Conservation (phyloP, 1,140 invertebrate genomes). For the Asobara japonica region DNA sequence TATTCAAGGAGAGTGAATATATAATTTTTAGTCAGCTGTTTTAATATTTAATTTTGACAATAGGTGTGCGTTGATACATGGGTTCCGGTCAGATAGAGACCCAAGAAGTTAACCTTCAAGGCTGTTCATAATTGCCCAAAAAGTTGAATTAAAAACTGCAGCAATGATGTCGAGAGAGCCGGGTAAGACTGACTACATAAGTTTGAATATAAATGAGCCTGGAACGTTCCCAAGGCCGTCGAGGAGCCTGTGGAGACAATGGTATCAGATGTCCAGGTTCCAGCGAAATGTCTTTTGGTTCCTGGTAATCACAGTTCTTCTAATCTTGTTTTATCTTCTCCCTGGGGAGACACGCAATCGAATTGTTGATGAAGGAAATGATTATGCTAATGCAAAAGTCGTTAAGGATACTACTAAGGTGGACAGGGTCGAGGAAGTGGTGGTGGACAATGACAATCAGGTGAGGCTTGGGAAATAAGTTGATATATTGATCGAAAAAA, state of each 20-base stretch:
- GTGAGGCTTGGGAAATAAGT: constrained; percentile 38
- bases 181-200: constrained; percentile 58
- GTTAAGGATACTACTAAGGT: constrained; percentile 53
- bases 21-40: too few relatives aligned
- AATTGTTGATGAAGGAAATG: constrained; percentile 45
- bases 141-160: too few relatives aligned
- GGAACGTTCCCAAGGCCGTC: constrained; percentile 41
- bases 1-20: too few relatives aligned
- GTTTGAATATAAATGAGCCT: constrained; percentile 60
- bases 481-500: too few relatives aligned
- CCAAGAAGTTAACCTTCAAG: too few relatives aligned
- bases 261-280: constrained; percentile 86
- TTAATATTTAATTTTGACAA: too few relatives aligned
- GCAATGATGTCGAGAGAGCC: neutral
- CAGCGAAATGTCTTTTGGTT: constrained; percentile 80
- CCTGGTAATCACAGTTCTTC: constrained; percentile 64
- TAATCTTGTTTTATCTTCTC: constrained; percentile 70
- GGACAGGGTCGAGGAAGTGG: constrained; percentile 40
- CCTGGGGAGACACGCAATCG: constrained; percentile 53
- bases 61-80: too few relatives aligned
- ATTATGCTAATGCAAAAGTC: constrained; percentile 52
- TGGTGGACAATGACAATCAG: constrained; percentile 52
- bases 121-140: too few relatives aligned
- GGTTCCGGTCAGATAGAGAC: too few relatives aligned
- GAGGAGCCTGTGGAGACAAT: constrained; percentile 69